Base-by-base conservation (phyloP, 1,140 invertebrate genomes). In the Platyura marginata region DNA sequence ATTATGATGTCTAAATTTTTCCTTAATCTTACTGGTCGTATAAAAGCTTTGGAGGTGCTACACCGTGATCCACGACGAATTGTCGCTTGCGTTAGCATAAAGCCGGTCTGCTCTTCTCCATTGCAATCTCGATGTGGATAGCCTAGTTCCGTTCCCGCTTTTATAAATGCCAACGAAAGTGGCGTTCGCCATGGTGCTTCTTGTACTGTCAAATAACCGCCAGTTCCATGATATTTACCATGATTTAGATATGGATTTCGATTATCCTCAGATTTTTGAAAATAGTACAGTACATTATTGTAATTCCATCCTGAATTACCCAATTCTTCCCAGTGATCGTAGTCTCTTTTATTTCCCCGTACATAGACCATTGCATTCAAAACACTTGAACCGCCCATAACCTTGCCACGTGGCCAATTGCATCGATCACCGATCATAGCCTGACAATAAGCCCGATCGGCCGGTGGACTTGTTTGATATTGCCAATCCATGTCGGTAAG, bases 301-400 rank as follows among this genome's bases (percentile, higher is more conserved):
- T 89, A 96, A 2, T 79, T 79, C 93, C 93, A 97, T 2, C 89
- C 88, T 0, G 68, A 62, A 48, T 94, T 94, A 0, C 92, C 93
- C 37, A 83, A 61, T 5, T 63, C 62, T 13, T 80, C 81, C 93
- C 93, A 97, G 8, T 79, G 67, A 56, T 98, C 88, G 63, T 91
- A 98, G 55, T 98, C 93, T 35, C 71, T 70, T 38, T 69, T 75
- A 54, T 96, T 93, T 19, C 93, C 93, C 34, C 93, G 72, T 0
- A 94, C 81, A 62, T 97, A 96, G 6, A 94, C 25, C 84, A 90
- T 87, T 1, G 89, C 89, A 60, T 97, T 97, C 1, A 97, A 70
- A 0, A 92, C 88, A 37, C 86, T 91, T 21, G 85, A 85, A 11
- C 93, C 93, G n/a, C 92, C 92, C 11, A 90, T 67, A 3, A 91